Evolutionary conservation across 2,888 invertebrate species (phyloP), one percentile per base, ranked within the genome.

Genomic region (Acronicta aceris): DNA sequence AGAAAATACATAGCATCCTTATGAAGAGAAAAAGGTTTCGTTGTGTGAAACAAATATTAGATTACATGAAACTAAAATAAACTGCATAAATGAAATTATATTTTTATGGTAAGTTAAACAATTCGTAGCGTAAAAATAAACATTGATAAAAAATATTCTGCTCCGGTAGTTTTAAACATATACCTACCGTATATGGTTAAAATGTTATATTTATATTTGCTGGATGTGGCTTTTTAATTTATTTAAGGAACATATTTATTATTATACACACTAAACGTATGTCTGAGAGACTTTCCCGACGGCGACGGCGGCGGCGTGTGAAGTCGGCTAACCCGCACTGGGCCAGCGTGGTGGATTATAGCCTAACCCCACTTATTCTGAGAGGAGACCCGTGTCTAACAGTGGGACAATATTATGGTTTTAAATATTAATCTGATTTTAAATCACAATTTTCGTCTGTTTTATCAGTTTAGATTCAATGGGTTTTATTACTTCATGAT

Each of bases 1-100:
- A 51, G 58, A 41, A 50, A 59, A 46, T 56, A 40, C 36, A 49
- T 53, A 65, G 49, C 49, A 40, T 47, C 50, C 45, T 48, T 41
- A 45, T 42, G 46, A 48, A 47, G 27, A 53, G 30, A 38, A 36
- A 53, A 49, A 52, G 25, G 57, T 71, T 42, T 45, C 41, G 33
- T 38, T 30, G 45, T 40, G 38, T n/a, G 8, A 17, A 53, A 53
- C 13, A 38, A 51, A 61, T 17, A 57, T 64, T 71, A 36, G 30
- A 45, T 52, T 10, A 40, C 41, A 40, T 50, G 21, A 21, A 21
- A n/a, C n/a, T n/a, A n/a, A n/a, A n/a, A n/a, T n/a, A n/a, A n/a
- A n/a, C n/a, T n/a, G n/a, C n/a, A n/a, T n/a, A 16, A 16, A 41
- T 16, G 4, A 41, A 41, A 8, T 41, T 42, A 13, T 21, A 21